Percentiles rank a stretch among this genome's conserved stretches.
phyloP scores from a whole-genome alignment of 2,797 vertebrate species.

The Phalanger gymnotis region DNA sequence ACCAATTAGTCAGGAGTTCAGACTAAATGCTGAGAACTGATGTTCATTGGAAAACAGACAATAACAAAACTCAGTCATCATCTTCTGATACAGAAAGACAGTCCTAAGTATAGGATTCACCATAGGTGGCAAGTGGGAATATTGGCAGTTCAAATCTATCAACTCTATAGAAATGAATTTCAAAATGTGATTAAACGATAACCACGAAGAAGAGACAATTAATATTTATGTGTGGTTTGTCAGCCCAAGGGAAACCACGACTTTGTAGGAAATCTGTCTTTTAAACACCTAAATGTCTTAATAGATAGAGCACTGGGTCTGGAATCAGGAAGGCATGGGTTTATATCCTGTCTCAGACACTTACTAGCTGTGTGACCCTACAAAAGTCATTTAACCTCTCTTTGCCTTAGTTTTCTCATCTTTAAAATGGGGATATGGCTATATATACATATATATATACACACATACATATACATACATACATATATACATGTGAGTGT shows the following conservation, averaged over 20 bases:
- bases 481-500: too few relatives aligned
- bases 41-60: neutral
- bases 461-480: too few relatives aligned
- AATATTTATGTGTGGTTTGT: neutral
- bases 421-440: neutral
- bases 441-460: too few relatives aligned
- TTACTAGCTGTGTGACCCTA: neutral
- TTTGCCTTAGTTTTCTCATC: neutral
- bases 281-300: neutral
- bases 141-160: neutral
- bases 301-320: neutral
- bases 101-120: neutral
- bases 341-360: neutral
- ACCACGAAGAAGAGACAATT: neutral
- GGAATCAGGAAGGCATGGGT: neutral
- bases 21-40: neutral
- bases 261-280: neutral
- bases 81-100: neutral
- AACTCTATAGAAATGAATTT: neutral
- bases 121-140: neutral
- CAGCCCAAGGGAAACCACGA: neutral
- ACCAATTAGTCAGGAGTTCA: neutral
- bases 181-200: neutral
- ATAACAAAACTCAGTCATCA: neutral
- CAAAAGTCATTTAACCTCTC: neutral